Evolutionary conservation across 1,140 invertebrate genomes (phyloP), one percentile per base, ranked within the genome.

Genomic region (Harpegnathos saltator): DNA sequence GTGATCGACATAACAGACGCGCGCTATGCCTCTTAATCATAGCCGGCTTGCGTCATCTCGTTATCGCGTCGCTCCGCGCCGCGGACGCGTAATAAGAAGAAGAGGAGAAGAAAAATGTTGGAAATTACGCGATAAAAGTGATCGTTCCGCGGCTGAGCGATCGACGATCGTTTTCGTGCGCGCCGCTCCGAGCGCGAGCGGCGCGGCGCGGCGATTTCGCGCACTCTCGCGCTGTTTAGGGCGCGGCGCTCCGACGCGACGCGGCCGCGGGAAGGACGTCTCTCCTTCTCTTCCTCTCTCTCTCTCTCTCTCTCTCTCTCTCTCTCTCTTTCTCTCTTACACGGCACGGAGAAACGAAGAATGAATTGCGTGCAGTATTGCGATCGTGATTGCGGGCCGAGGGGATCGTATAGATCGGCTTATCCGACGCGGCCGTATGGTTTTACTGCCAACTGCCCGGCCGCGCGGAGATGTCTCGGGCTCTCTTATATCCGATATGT

Each of bases 401-500:
- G 48, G 17, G 22, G 50, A 69, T 83, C 38, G 62, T 82, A 73
- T 82, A 82, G 68, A 85, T 75, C 78, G 69, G 50, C 58, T 52
- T 33, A 80, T 71, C 75, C 56, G 56, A 59, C 56, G 24, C n/a
- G 63, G 77, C 56, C n/a, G 61, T 63, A 69, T 71, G 83, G 24
- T 73, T 74, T 84, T 86, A 78, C 68, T 68, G 71, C 85, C 77
- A 81, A 56, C 63, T 54, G 26, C 12, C 44, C 33, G 33, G n/a
- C 66, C 26, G 38, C 26, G 38, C 73, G 65, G 58, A 68, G n/a
- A 86, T 63, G 38, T 19, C 62, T 50, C 54, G 38, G 38, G 22
- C 58, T 24, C 66, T 82, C 24, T 62, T 44, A 4, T 48, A 26
- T 63, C 65, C 52, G 33, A 69, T 38, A 24, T 26, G 9, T 22